Evolutionary conservation across 2,797 vertebrate genomes (phyloP).

Genomic region (Propithecus deckenii): DNA sequence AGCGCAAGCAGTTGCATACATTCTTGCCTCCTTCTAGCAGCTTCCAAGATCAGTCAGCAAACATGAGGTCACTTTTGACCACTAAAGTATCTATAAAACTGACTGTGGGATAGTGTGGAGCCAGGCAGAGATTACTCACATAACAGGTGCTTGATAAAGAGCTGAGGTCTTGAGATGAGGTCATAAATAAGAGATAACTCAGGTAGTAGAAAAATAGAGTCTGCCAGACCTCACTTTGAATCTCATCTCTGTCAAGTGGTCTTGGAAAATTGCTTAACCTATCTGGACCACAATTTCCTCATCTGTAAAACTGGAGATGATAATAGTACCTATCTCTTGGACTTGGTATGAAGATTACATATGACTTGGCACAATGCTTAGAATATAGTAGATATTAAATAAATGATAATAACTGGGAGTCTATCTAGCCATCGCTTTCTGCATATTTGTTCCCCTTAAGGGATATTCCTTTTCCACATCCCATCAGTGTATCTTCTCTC

Average conservation of each 20-base stretch:
- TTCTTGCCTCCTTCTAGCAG: background rate
- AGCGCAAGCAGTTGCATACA: background rate
- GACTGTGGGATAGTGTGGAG: background rate
- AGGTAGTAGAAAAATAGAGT: background rate
- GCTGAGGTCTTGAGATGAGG: background rate
- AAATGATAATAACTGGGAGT: background rate
- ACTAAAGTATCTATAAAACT: background rate
- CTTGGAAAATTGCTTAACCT: background rate
- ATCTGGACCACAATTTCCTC: background rate
- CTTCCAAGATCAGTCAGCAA: background rate
- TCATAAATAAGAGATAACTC: background rate
- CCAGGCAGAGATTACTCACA: background rate
- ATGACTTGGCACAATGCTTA: background rate
- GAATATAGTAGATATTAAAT: background rate
- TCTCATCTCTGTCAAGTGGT: background rate
- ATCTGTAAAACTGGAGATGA: background rate
- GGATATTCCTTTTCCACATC: background rate
- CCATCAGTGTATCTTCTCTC: background rate
- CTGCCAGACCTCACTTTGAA: background rate
- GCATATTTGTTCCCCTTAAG: background rate
- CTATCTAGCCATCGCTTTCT: background rate
- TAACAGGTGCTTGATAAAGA: background rate
- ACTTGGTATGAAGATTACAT: background rate
- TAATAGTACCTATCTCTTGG: background rate
- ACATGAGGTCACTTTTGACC: background rate